Evolutionary conservation across 1,140 invertebrate species (phyloP), one percentile per base, ranked within the genome.

Genomic region (Drosophila biarmipes): DNA sequence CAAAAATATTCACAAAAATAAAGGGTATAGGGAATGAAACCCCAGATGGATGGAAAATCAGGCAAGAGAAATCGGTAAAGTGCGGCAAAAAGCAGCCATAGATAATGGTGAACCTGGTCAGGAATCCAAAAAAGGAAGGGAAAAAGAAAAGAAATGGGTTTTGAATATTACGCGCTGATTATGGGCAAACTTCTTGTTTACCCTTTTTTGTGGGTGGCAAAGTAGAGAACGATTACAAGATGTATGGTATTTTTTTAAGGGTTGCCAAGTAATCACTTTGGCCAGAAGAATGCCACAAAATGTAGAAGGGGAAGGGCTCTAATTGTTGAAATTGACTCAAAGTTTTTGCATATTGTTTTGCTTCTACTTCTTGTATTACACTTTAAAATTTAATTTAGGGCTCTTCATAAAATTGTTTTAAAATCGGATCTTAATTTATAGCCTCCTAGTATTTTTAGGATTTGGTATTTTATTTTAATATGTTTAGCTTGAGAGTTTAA

Each of bases 91-190:
- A 49, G 45, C 27, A 48, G 57, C 42, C 24, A 21, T 31, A 63
- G 40, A 63, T 38, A 64, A 38, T 43, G 17, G 34, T 40, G 64
- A 66, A 64, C 51, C 57, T 64, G 43, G 34, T 35, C 54, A 56
- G 15, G 7, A 56, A 12, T 43, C 8, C 17, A 12, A 10, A 21
- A 40, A 35, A 14, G 4, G 11, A 11, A 17, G 21, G 11, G 0
- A 19, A 43, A 17, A 40, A 2, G 17, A 42, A 21, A 15, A 6
- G 4, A 10, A 31, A 64, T 48, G 43, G 42, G 59, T 49, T 66
- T 66, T 66, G 63, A 66, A 66, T 66, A 66, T 66, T 66, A 66
- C 63, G 63, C 43, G 63, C 51, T 66, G 63, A 66, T 66, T 66
- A 66, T 66, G 59, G 19, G n/a, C 6, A 21, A 49, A 31, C 17